phyloP scores from a whole-genome alignment of 2,797 vertebrate genomes.

The Leptoclinus maculatus region DNA sequence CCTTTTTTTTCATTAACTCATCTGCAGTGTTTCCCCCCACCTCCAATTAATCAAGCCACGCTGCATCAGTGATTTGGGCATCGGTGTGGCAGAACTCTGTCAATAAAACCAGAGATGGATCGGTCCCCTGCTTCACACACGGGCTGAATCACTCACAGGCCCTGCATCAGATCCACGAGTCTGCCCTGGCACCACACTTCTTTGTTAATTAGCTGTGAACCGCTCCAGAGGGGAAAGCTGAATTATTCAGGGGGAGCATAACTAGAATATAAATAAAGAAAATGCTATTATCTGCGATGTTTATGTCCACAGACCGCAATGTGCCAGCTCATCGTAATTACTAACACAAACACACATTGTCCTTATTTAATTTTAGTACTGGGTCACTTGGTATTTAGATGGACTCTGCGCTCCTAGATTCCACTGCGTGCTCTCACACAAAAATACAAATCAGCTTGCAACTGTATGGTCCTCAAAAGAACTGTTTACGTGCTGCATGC shows the following conservation, averaged over 20 bases:
- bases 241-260: constrained; percentile 74
- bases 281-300: constrained; percentile 52
- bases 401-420: constrained; percentile 35
- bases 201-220: constrained; percentile 82
- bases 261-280: constrained; percentile 75
- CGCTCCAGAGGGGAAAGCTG: constrained; percentile 70
- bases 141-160: constrained; percentile 73
- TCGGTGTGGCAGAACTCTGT: constrained; percentile 66
- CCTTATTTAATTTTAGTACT: constrained; percentile 60
- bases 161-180: constrained; percentile 67
- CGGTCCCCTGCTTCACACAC: constrained; percentile 61
- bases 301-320: constrained; percentile 44
- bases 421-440: constrained; percentile 21
- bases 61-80: constrained; percentile 76
- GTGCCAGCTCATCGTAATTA: constrained; percentile 47
- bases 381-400: constrained; percentile 55
- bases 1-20: constrained; percentile 62
- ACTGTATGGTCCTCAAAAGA: constrained; percentile 20
- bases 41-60: constrained; percentile 79
- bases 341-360: constrained; percentile 50
- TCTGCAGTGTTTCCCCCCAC: constrained; percentile 45
- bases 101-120: constrained; percentile 77
- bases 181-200: constrained; percentile 68
- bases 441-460: constrained; percentile 52
- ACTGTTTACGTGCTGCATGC: constrained; percentile 9